Conservation (phyloP, 2,888 invertebrate species). For the Plutella xylostella region DNA sequence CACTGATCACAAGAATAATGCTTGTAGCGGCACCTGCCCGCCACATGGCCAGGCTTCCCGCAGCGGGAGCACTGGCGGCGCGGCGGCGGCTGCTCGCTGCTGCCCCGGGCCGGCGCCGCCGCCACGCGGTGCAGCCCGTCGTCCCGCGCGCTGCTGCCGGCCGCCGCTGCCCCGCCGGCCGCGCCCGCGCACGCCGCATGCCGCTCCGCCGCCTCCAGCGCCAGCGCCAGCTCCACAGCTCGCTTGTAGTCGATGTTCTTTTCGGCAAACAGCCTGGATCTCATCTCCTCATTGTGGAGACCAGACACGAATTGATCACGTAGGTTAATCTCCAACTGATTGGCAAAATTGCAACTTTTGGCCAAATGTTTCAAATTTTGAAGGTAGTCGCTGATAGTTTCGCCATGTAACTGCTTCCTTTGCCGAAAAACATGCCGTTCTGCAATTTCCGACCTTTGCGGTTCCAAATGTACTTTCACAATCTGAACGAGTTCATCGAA, state of each 20-base stretch:
- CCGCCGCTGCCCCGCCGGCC: not conserved
- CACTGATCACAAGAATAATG: not conserved
- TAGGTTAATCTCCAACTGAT: not conserved
- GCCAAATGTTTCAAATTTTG: not conserved
- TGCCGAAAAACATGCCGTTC: conserved; percentile 1
- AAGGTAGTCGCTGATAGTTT: not conserved
- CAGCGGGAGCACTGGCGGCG: not conserved
- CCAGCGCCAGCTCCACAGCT: not conserved
- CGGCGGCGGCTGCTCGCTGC: not conserved
- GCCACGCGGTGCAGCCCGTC: not conserved
- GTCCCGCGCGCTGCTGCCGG: not conserved
- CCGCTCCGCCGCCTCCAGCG: not conserved
- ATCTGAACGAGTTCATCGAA: not conserved
- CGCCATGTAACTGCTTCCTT: not conserved
- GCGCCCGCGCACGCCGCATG: not conserved
- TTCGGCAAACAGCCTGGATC: not conserved
- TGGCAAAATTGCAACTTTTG: not conserved
- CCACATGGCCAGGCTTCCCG: not conserved
- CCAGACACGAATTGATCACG: not conserved
- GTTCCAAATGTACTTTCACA: conserved; percentile 1
- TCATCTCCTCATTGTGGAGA: not conserved
- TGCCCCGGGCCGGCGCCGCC: not conserved
- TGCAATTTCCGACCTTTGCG: conserved; percentile 1
- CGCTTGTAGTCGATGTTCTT: not conserved
- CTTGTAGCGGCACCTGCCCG: not conserved